These are phyloP conservation scores for Bombus difficillimus DNA, from an alignment of 1,140 invertebrate species.

Conservation along the genomic window DNA sequence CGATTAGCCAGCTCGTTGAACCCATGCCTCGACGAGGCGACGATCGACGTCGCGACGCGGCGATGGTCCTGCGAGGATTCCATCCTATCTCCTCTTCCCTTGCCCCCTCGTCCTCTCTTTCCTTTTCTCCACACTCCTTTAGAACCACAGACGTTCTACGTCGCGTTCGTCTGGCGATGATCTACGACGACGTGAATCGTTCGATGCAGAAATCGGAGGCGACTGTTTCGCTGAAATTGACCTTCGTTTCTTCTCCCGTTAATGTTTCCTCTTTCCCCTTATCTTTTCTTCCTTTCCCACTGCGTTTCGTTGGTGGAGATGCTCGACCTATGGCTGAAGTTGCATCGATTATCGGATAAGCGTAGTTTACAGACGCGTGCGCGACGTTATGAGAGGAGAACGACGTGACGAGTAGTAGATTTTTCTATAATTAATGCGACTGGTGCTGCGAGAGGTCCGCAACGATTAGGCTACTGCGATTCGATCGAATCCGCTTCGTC, in stretches of 20 bases:
- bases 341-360: neutral
- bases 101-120: neutral
- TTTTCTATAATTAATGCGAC: no score
- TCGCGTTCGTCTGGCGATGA: constrained; percentile 27
- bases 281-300: neutral
- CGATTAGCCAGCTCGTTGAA: constrained; percentile 72
- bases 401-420: no score
- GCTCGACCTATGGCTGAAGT: neutral
- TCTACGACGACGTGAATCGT: constrained; percentile 39
- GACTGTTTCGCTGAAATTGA: constrained; percentile 29
- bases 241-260: no score
- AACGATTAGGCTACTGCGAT: no score
- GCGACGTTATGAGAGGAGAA: no score
- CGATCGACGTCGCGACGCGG: constrained; percentile 23
- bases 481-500: no score
- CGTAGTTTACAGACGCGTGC: no score
- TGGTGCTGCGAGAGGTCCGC: no score
- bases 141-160: neutral
- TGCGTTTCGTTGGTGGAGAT: neutral
- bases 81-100: neutral
- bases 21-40: constrained; percentile 22
- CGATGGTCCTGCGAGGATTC: constrained; percentile 28
- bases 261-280: no score
- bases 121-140: neutral
- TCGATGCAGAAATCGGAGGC: constrained; percentile 35